Percentiles rank a stretch among this genome's conserved stretches.
Conservation (phyloP, 2,113 vertebrate genomes). For the Columba livia region DNA sequence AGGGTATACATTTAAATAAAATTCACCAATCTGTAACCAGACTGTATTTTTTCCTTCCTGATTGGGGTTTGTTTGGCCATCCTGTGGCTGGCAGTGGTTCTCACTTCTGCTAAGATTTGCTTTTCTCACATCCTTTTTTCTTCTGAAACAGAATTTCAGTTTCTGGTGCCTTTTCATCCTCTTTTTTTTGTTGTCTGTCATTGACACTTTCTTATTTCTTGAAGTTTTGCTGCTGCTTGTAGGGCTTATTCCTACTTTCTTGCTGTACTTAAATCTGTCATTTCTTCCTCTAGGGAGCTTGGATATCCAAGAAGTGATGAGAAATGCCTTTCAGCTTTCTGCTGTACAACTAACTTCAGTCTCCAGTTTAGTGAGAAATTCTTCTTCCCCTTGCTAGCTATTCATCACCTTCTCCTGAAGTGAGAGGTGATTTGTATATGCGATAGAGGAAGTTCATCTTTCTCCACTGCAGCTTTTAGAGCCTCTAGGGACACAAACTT, state of each 20-base stretch:
- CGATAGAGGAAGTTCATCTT: background rate
- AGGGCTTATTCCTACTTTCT: background rate
- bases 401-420: background rate
- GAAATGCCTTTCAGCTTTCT: background rate
- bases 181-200: background rate
- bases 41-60: background rate
- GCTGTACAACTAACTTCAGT: background rate
- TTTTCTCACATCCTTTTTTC: background rate
- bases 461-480: background rate
- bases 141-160: background rate
- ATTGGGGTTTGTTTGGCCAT: background rate
- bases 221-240: background rate
- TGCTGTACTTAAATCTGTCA: background rate
- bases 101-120: background rate
- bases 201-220: background rate
- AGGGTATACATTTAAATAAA: background rate
- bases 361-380: background rate
- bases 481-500: background rate
- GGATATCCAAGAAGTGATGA: background rate
- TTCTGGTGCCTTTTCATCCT: background rate
- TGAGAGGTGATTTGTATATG: background rate
- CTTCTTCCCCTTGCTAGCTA: background rate
- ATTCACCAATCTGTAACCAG: background rate
- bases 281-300: background rate
- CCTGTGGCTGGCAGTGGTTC: background rate